These are phyloP conservation scores for Cololabis saira DNA, from an alignment of 2,113 vertebrate species.

Conservation along the genomic window DNA sequence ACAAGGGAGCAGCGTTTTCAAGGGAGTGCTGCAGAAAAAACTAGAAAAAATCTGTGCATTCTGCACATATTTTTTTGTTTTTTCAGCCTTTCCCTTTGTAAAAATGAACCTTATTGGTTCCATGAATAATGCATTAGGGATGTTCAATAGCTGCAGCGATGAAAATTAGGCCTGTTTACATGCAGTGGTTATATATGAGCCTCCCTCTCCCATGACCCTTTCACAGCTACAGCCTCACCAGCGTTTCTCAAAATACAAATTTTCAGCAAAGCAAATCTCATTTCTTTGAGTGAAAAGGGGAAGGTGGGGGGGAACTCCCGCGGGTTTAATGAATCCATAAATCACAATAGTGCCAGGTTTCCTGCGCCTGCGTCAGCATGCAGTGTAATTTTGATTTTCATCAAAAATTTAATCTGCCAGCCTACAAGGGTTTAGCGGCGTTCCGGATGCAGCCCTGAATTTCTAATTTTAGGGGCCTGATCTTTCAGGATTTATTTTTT, in stretches of 20 bases:
- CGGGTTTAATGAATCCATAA: constrained; percentile 96
- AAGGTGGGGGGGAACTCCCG: constrained; percentile 79
- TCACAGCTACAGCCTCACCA: constrained; percentile 68
- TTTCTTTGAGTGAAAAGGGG: constrained; percentile 90
- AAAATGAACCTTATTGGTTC: constrained; percentile 79
- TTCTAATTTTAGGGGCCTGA: constrained; percentile 98
- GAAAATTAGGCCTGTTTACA: constrained; percentile 80
- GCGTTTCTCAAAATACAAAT: constrained; percentile 80
- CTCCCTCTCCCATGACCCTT: constrained; percentile 60
- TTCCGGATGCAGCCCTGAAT: constrained; percentile 94
- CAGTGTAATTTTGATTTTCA: constrained; percentile 92
- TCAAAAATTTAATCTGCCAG: constrained; percentile 94
- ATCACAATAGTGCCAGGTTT: constrained; percentile 93
- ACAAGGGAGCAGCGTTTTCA: constrained; percentile 69
- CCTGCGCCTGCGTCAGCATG: constrained; percentile 84
- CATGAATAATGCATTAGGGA: constrained; percentile 81
- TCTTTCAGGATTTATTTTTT: constrained; percentile 99
- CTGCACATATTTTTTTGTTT: constrained; percentile 68
- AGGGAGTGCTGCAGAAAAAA: constrained; percentile 71
- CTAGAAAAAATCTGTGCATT: constrained; percentile 73
- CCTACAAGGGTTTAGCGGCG: constrained; percentile 94
- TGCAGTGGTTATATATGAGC: constrained; percentile 72
- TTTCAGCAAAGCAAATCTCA: constrained; percentile 84
- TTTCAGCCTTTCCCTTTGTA: constrained; percentile 68
- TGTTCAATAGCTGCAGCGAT: constrained; percentile 77